Conservation (phyloP, 2,888 invertebrate genomes). For the Tetragnatha montana region DNA sequence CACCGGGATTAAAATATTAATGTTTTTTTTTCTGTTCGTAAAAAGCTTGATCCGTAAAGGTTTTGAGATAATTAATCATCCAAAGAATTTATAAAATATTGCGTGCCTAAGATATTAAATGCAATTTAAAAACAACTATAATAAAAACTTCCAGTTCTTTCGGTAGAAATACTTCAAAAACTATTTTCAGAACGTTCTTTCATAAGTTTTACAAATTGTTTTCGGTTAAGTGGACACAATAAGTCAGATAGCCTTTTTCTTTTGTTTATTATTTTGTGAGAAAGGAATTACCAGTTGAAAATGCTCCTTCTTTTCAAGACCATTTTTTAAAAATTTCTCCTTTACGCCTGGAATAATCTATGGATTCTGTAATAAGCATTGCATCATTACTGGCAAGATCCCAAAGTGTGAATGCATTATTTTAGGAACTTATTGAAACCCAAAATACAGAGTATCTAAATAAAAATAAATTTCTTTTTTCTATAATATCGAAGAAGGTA, state of each 20-base stretch:
- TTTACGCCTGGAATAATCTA: constrained; percentile 10
- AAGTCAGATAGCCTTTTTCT: background rate
- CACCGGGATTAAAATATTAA: too few species aligned
- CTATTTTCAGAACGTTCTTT: too few species aligned
- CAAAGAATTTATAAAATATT: background rate
- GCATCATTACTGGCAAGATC: constrained; percentile 11
- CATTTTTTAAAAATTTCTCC: background rate
- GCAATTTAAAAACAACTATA: too few species aligned
- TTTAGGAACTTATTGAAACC: too few species aligned
- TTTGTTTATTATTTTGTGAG: background rate
- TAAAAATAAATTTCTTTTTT: background rate
- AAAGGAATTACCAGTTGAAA: background rate
- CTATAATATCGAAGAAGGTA: background rate
- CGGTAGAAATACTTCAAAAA: too few species aligned
- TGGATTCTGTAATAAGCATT: constrained; percentile 19
- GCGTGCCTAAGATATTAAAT: background rate
- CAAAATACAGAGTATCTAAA: background rate
- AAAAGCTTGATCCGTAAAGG: too few species aligned
- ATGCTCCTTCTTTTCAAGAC: background rate
- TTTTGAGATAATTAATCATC: background rate
- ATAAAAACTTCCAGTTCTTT: too few species aligned
- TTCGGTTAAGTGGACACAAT: background rate
- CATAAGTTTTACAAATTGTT: background rate
- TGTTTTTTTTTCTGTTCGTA: too few species aligned
- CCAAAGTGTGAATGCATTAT: constrained; percentile 25